Evolutionary conservation across 2,888 invertebrate species (phyloP).

Genomic region (Lepeophtheirus nordmannii): DNA sequence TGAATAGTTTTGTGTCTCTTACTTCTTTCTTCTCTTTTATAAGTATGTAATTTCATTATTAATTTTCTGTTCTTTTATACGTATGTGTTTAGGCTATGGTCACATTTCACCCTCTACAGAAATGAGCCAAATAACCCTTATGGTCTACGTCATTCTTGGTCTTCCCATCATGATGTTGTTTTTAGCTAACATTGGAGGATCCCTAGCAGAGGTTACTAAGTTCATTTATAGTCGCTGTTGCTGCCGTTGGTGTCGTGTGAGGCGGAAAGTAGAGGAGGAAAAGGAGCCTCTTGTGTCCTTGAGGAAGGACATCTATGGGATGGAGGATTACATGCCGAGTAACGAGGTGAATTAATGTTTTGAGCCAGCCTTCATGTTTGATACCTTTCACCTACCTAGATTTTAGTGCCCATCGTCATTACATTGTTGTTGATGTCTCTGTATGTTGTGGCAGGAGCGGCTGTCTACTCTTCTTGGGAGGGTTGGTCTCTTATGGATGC

Average conservation of each 20-base stretch:
- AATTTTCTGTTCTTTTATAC: neutral
- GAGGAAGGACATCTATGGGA: neutral
- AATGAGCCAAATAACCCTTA: neutral
- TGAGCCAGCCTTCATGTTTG: no score
- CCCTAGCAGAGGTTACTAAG: neutral
- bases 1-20: neutral
- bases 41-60: neutral
- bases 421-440: neutral
- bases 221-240: conserved; percentile 3
- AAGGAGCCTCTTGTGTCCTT: neutral
- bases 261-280: neutral
- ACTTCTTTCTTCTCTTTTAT: neutral
- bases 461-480: neutral
- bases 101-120: conserved; percentile 6
- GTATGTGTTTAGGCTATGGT: neutral
- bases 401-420: neutral
- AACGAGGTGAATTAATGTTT: neutral
- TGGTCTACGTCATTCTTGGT: neutral
- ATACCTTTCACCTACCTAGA: neutral
- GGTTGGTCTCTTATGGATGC: conserved; percentile 1
- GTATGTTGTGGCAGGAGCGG: neutral
- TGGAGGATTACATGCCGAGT: neutral
- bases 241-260: conserved; percentile 7
- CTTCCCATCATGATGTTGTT: conserved; percentile 15
- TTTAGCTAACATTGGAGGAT: conserved; percentile 12